Evolutionary conservation across 2,888 invertebrate genomes (phyloP), one percentile per base, ranked within the genome.

Genomic region (Caenorhabditis angaria): DNA sequence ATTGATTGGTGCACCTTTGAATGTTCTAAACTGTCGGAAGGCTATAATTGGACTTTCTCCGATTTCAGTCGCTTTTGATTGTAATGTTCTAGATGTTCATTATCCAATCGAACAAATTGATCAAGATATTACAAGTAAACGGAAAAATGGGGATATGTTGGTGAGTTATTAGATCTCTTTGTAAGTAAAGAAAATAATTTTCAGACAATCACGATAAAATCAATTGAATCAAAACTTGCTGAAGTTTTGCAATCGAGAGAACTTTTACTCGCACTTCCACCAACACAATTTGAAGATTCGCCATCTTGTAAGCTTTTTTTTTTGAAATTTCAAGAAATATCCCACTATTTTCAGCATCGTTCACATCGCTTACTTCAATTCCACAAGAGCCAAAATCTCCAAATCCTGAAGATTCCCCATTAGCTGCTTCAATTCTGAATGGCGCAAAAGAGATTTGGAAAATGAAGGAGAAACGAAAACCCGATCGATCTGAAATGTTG

Each of bases 361-460:
- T 32, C 57, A 57, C 65, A 25, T 63, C 65, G 2, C 64, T 61
- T 10, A 64, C 59, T 51, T 59, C 59, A n/a, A n/a, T n/a, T n/a
- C n/a, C n/a, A n/a, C n/a, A n/a, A n/a, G n/a, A n/a, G 2, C 77
- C 78, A 12, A 75, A 64, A 28, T 76, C 76, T n/a, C 84, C 83
- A 8, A 79, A 83, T 65, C 82, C 82, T 5, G 79, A 82, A n/a
- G 80, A 85, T 32, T 85, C 85, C 5, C 85, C 85, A 8, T 77
- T 85, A 22, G 85, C 85, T 0, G 83, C 83, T 20, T 85, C 84
- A 8, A 75, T 85, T 47, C 58, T 85, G 22, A 80, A 82, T 27
- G 81, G 83, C 20, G 84, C 80, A 1, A 82, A 83, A 61, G 78
- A 82, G 54, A 74, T 84, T n/a, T 66, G 65, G 55, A 72, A 65